Evolutionary conservation across 1,140 invertebrate genomes (phyloP), one percentile per base, ranked within the genome.

Genomic region (Lanistes nyassanus): DNA sequence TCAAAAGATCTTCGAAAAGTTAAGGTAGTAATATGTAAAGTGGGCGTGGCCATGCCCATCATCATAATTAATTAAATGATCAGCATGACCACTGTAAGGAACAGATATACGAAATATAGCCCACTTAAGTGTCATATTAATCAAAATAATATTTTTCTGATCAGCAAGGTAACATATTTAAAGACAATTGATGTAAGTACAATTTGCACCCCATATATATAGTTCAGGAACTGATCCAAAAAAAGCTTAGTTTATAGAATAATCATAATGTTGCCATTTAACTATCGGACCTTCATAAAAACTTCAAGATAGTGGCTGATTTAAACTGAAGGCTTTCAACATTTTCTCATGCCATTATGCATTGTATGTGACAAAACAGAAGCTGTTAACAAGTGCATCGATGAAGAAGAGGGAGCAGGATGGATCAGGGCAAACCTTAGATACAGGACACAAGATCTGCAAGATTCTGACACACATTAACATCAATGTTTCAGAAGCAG

Each of bases 401-500:
- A 37, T 67, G 37, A 77, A 81, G 72, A 78, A 75, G 69, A 58
- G 70, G 13, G 64, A 34, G 53, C 31, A 76, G 74, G 31, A 70
- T 71, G 7, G 65, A 70, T 47, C 34, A 60, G 68, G 47, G 66
- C 62, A 74, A 42, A 73, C 21, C n/a, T 34, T 73, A 9, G 71
- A 74, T 16, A 76, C 82, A n/a, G 80, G 79, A 29, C 79, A 78
- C 23, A 66, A 80, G 42, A 79, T 84, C 21, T 71, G 81, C 36
- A 70, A 82, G 26, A 69, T 79, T 26, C 75, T 85, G 29, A 76
- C 74, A 23, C 82, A 84, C 74, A 76, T 86, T 7, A 79, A 86
- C 70, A 69, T 86, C 19, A 83, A 86, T 71, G 82, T 78, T 72
- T 70, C 75, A 21, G 85, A 86, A 55, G 62, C 78, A 26, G 77